Evolutionary conservation across 2,113 vertebrate species (phyloP).

Genomic region (Platichthys flesus): DNA sequence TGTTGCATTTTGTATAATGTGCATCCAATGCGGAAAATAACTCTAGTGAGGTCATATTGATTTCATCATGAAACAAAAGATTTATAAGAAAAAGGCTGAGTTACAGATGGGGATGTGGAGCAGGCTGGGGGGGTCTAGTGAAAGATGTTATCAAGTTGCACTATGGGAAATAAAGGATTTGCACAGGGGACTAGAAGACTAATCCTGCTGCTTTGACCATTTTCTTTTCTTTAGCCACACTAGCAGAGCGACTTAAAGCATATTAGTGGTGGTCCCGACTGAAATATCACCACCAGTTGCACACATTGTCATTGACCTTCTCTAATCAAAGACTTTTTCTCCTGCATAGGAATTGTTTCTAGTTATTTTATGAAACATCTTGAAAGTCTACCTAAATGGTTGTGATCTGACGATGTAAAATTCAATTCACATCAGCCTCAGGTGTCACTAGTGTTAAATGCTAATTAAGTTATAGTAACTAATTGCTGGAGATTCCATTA

Average conservation of each 20-base stretch:
- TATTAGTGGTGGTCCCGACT: neutral
- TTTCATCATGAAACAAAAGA: neutral
- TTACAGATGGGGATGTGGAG: neutral
- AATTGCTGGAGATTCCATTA: no score
- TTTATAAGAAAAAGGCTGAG: neutral
- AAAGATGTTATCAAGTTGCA: neutral
- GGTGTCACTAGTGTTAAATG: neutral
- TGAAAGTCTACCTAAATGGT: no score
- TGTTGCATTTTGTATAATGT: neutral
- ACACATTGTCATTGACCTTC: no score
- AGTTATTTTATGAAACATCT: no score
- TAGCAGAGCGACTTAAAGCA: neutral
- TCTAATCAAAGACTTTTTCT: no score
- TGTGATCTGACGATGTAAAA: no score
- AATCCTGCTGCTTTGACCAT: neutral
- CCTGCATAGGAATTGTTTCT: no score
- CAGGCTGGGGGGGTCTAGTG: neutral
- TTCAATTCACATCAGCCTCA: no score
- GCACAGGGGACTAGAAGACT: neutral
- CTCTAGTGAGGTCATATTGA: neutral
- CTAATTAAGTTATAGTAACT: no score
- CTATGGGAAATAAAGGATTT: neutral
- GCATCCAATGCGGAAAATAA: neutral
- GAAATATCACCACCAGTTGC: neutral
- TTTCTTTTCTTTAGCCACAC: neutral